phyloP scores from a whole-genome alignment of 2,888 invertebrate genomes.

The Sinotaia quadrata region DNA sequence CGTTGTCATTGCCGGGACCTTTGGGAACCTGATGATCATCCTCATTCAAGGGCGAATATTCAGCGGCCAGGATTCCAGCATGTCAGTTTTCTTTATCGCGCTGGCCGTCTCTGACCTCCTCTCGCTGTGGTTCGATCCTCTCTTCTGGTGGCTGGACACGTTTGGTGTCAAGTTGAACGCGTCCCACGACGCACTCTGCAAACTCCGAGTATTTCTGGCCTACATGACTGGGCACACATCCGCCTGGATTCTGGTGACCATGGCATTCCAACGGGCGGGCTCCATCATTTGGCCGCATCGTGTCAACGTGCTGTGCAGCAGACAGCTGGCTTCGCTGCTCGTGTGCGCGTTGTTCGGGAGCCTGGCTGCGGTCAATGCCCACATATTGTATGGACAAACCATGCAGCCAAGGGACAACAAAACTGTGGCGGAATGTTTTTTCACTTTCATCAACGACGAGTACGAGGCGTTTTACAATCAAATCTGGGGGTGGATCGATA shows the following conservation, averaged over 20 bases:
- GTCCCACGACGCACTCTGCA: conserved; percentile 24
- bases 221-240: conserved; percentile 21
- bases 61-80: conserved; percentile 1
- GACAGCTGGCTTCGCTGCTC: neutral
- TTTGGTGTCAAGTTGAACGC: neutral
- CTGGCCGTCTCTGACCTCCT: conserved; percentile 35
- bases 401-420: neutral
- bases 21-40: conserved; percentile 20
- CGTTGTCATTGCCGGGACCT: neutral
- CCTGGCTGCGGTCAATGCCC: neutral
- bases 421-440: neutral
- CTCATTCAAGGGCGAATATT: neutral
- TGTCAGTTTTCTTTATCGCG: conserved; percentile 26
- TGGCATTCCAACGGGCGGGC: conserved; percentile 27
- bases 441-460: neutral
- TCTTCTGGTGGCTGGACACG: neutral
- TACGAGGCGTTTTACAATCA: conserved; percentile 3
- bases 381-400: conserved; percentile 6
- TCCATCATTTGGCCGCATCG: conserved; percentile 28
- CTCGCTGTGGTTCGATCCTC: conserved; percentile 23
- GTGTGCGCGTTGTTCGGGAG: neutral
- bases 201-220: conserved; percentile 18
- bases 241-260: conserved; percentile 32
- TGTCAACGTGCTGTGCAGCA: neutral
- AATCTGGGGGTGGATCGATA: conserved; percentile 21